A percentile compares a stretch with the other conserved stretches of the same genome.
Evolutionary conservation across 2,113 vertebrate genomes (phyloP).

Genomic region (Charina bottae): DNA sequence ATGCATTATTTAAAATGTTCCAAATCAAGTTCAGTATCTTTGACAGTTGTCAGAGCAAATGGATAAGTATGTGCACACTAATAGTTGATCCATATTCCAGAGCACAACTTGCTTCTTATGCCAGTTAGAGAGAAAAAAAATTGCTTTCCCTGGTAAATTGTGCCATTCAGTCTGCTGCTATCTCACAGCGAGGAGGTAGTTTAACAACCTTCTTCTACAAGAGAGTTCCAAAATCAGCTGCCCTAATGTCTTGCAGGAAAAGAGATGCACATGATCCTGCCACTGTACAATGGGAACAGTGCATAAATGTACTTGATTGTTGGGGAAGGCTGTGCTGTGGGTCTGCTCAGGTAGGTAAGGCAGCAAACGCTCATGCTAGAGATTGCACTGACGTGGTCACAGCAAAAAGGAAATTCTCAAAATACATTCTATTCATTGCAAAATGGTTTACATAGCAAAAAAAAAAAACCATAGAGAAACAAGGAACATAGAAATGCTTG

Average conservation of each 20-base stretch:
- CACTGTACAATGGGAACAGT: not conserved
- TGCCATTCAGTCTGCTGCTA: not conserved
- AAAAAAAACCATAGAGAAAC: constrained; percentile 14
- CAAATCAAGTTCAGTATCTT: not conserved
- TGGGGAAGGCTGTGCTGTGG: not conserved
- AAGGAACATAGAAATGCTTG: constrained; percentile 17
- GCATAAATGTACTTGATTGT: not conserved
- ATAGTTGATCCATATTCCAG: not conserved
- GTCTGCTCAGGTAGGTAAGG: not conserved
- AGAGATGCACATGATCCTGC: not conserved
- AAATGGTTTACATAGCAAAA: not conserved
- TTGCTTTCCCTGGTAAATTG: too few relatives aligned
- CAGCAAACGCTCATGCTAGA: not conserved
- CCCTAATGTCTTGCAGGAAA: not conserved
- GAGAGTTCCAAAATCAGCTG: not conserved
- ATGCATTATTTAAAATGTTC: not conserved
- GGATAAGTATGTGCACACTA: not conserved
- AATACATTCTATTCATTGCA: constrained; percentile 17
- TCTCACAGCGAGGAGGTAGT: not conserved
- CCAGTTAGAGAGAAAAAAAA: not conserved
- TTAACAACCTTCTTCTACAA: not conserved
- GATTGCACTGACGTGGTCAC: not conserved
- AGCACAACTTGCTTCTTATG: not conserved
- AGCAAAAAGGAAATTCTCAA: constrained; percentile 39
- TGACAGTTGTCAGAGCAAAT: not conserved